Evolutionary conservation across 2,797 vertebrate species (phyloP).

Genomic region (Xenentodon cancila): DNA sequence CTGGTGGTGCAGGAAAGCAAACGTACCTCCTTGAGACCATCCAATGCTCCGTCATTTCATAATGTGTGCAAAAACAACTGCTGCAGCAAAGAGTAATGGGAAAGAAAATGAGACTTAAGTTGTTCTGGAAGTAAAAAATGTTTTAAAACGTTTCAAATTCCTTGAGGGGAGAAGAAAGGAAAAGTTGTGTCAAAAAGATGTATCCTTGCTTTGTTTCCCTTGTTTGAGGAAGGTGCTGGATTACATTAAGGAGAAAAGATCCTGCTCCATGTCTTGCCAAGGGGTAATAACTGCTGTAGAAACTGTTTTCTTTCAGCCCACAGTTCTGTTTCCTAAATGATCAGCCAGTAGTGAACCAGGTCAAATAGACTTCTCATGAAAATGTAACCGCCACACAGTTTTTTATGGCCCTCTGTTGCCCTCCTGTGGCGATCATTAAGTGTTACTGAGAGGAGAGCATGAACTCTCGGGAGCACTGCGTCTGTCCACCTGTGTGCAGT

Average conservation of each 20-base stretch:
- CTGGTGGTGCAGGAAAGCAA: too few species aligned
- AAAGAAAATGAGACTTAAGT: conserved; percentile 34
- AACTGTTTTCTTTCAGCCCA: conserved; percentile 63
- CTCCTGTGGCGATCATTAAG: conserved; percentile 64
- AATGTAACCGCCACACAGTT: conserved; percentile 45
- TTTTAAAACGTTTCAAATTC: conserved; percentile 27
- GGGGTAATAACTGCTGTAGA: conserved; percentile 56
- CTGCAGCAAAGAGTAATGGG: conserved; percentile 40
- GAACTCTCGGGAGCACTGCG: conserved; percentile 23
- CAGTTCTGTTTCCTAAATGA: conserved; percentile 65
- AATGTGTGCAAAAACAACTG: too few species aligned
- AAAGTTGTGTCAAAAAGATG: conserved; percentile 58
- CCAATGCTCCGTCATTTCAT: too few species aligned
- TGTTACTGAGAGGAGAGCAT: conserved; percentile 31
- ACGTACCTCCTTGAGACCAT: too few species aligned
- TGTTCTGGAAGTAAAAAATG: conserved; percentile 12
- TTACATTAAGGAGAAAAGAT: conserved; percentile 52
- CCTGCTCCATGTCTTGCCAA: conserved; percentile 48
- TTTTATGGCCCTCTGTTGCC: conserved; percentile 71
- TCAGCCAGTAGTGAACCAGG: conserved; percentile 64
- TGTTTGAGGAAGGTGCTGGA: conserved; percentile 49
- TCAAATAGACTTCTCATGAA: conserved; percentile 64
- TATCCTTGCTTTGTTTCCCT: conserved; percentile 54
- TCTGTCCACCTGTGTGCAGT: conserved; percentile 69
- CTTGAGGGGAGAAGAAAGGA: conserved; percentile 29